phyloP scores from a whole-genome alignment of 2,113 vertebrate species.

The Eira barbara region DNA sequence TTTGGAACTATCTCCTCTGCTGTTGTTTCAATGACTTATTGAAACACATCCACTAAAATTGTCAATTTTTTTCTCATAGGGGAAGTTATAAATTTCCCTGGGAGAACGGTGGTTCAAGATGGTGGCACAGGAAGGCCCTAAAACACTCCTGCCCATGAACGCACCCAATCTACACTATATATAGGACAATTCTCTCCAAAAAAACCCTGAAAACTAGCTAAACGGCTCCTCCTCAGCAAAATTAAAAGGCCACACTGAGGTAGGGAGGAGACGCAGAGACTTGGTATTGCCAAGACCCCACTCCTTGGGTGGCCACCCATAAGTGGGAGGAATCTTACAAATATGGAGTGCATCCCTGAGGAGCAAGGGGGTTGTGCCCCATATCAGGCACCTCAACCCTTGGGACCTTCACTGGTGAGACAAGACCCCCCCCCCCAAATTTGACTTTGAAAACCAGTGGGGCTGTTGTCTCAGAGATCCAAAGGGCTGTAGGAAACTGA shows the following conservation, averaged over 20 bases:
- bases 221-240: background rate
- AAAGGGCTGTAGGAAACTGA: background rate
- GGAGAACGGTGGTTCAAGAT: background rate
- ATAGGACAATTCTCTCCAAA: background rate
- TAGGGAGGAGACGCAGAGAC: background rate
- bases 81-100: slow-evolving; percentile 58
- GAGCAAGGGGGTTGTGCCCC: background rate
- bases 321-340: background rate
- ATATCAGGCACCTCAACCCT: background rate
- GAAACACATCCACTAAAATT: slow-evolving; percentile 56
- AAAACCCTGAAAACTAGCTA: background rate
- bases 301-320: background rate
- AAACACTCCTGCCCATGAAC: background rate
- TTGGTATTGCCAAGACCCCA: background rate
- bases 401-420: background rate
- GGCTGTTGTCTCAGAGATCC: background rate
- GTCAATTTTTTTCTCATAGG: slow-evolving; percentile 56
- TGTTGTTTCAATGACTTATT: slow-evolving; percentile 63
- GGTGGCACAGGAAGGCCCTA: background rate
- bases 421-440: background rate
- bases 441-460: background rate
- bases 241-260: background rate
- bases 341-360: background rate
- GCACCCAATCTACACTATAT: background rate
- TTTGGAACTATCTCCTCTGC: background rate